A percentile compares a stretch with the other conserved stretches of the same genome.
These are phyloP conservation scores for Drosophila bunnanda DNA, from an alignment of 2,888 invertebrate species.

Conservation along the genomic window DNA sequence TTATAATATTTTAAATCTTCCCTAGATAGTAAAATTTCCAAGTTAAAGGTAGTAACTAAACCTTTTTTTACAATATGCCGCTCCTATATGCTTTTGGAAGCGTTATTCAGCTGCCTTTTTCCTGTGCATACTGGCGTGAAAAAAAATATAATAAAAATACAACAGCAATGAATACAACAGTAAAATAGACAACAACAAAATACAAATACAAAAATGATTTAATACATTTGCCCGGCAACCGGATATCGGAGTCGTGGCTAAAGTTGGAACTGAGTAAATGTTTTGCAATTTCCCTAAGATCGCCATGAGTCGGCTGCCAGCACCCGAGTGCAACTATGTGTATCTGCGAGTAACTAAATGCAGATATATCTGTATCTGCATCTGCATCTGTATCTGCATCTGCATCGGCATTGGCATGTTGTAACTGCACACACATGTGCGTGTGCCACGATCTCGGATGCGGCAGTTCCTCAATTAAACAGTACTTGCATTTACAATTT, in stretches of 20 bases:
- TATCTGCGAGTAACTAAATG: slow-evolving; percentile 11
- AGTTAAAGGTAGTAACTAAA: too few species aligned
- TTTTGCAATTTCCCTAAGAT: slow-evolving; percentile 50
- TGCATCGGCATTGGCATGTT: slow-evolving; percentile 23
- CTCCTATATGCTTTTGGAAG: background rate
- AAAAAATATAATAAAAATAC: background rate
- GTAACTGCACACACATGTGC: slow-evolving; percentile 32
- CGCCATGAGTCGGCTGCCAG: slow-evolving; percentile 23
- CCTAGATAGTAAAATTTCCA: background rate
- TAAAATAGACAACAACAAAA: background rate
- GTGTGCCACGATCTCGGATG: slow-evolving; percentile 38
- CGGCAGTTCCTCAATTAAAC: slow-evolving; percentile 48
- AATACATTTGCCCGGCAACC: slow-evolving; percentile 47
- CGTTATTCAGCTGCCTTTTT: background rate
- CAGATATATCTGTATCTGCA: background rate
- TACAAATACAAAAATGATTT: slow-evolving; percentile 33
- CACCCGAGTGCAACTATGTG: slow-evolving; percentile 5
- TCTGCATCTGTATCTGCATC: slow-evolving; percentile 4
- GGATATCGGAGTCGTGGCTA: slow-evolving; percentile 41
- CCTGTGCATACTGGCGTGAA: background rate
- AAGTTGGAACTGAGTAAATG: slow-evolving; percentile 32
- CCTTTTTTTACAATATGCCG: background rate
- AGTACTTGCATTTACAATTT: slow-evolving; percentile 36
- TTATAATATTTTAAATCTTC: background rate
- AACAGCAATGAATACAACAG: slow-evolving; percentile 5